Evolutionary conservation across 2,888 invertebrate species (phyloP).

Genomic region (Prosapia bicincta): DNA sequence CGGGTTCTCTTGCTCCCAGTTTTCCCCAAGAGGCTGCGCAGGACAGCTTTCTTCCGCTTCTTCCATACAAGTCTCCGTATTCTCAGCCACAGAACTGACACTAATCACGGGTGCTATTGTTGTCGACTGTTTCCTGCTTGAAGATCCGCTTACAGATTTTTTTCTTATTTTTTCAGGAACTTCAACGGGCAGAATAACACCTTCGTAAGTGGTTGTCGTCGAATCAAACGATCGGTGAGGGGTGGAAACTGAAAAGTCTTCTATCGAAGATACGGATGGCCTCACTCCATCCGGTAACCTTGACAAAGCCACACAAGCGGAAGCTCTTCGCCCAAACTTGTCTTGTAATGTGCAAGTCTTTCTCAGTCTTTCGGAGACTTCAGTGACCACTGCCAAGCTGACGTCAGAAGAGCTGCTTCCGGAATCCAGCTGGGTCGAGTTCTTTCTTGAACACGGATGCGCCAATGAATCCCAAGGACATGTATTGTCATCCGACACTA

Average conservation of each 20-base stretch:
- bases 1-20: conserved; percentile 27
- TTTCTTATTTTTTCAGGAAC: conserved; percentile 28
- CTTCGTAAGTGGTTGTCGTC: conserved; percentile 42
- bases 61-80: conserved; percentile 40
- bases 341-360: conserved; percentile 32
- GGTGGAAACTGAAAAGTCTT: conserved; percentile 43
- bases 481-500: conserved; percentile 21
- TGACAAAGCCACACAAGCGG: conserved; percentile 45
- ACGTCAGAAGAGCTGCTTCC: conserved; percentile 74
- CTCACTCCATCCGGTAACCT: conserved; percentile 46
- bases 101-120: conserved; percentile 61
- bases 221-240: conserved; percentile 40
- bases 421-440: conserved; percentile 64
- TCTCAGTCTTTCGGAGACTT: conserved; percentile 33
- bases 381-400: conserved; percentile 56
- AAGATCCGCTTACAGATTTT: conserved; percentile 33
- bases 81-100: conserved; percentile 69
- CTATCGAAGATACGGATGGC: conserved; percentile 50
- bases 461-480: conserved; percentile 37
- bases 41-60: conserved; percentile 27
- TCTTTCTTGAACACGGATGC: conserved; percentile 54
- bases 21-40: conserved; percentile 9
- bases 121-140: conserved; percentile 47
- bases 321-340: conserved; percentile 45
- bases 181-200: conserved; percentile 40